Evolutionary conservation across 2,113 vertebrate species (phyloP).

Genomic region (cattle (Bos taurus)): DNA sequence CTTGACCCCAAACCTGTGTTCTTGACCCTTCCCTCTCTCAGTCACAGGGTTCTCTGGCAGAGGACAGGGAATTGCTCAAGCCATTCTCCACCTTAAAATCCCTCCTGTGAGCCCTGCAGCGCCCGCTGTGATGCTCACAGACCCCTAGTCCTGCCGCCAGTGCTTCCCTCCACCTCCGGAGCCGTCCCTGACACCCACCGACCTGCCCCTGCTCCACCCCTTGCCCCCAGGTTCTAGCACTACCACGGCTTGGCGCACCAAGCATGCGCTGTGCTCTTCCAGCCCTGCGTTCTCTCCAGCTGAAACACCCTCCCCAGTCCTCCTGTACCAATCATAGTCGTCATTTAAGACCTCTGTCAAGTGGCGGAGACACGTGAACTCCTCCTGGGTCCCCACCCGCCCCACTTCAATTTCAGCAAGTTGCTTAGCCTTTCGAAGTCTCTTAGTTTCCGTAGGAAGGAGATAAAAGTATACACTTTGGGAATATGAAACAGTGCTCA

Average conservation of each 20-base stretch:
- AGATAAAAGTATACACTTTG: neutral
- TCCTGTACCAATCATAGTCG: neutral
- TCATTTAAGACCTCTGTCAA: neutral
- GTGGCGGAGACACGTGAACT: neutral
- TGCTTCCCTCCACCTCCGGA: rapidly evolving
- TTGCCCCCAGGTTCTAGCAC: rapidly evolving
- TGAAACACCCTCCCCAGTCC: rapidly evolving
- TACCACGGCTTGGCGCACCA: rapidly evolving
- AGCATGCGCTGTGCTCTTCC: rapidly evolving
- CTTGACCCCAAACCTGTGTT: neutral
- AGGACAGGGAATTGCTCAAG: neutral
- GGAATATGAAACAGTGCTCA: neutral
- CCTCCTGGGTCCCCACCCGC: neutral
- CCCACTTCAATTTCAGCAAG: neutral
- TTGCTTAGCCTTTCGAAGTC: neutral
- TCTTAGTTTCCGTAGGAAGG: neutral
- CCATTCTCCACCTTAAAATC: neutral
- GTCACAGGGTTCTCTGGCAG: neutral
- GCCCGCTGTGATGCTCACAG: rapidly evolving
- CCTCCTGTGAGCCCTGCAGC: neutral
- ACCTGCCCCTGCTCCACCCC: neutral
- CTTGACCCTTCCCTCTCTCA: neutral
- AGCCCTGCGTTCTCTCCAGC: rapidly evolving
- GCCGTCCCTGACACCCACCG: neutral
- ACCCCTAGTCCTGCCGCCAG: rapidly evolving